Conservation (phyloP, 2,113 vertebrate genomes). For the Petroica traversi region DNA sequence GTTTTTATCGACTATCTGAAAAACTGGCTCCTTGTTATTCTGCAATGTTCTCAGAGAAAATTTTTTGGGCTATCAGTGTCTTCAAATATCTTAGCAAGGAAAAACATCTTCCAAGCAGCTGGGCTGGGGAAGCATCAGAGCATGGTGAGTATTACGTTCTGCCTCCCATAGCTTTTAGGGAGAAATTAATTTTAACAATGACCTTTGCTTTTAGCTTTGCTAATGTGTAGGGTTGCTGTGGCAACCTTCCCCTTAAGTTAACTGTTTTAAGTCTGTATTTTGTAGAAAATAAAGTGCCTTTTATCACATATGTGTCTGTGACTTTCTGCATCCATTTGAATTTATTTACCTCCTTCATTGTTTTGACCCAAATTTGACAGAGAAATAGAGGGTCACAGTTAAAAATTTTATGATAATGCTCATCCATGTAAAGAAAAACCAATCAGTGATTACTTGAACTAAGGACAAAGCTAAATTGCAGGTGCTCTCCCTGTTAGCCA, state of each 20-base stretch:
- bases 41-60: not conserved
- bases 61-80: not conserved
- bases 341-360: not conserved
- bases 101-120: not conserved
- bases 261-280: not conserved
- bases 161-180: not conserved
- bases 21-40: not conserved
- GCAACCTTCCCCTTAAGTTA: constrained; percentile 24
- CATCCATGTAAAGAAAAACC: not conserved
- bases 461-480: not conserved
- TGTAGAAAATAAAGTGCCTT: not conserved
- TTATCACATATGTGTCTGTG: not conserved
- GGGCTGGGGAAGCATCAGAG: not conserved
- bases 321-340: not conserved
- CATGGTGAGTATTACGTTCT: not conserved
- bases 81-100: not conserved
- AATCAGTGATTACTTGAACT: not conserved
- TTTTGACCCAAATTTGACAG: not conserved
- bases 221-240: constrained; percentile 29
- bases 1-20: not conserved
- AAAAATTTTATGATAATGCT: not conserved
- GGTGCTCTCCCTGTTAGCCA: not conserved
- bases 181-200: constrained; percentile 41
- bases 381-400: not conserved
- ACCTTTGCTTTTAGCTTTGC: constrained; percentile 43